phyloP scores from a whole-genome alignment of 2,113 vertebrate genomes.

The Catharus fuscescens region DNA sequence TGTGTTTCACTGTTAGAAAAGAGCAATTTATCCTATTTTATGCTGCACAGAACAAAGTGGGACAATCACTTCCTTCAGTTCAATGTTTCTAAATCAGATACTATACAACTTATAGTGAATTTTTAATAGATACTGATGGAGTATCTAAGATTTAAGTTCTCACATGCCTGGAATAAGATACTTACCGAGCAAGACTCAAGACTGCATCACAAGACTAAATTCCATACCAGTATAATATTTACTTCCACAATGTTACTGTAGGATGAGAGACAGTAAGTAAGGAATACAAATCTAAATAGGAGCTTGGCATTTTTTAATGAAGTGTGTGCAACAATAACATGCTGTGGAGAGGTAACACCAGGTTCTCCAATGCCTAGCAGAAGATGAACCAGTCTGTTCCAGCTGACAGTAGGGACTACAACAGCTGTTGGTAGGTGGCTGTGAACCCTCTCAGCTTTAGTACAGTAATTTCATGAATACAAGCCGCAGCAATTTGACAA shows the following conservation, averaged over 20 bases:
- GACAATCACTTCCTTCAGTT: not conserved
- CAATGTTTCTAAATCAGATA: not conserved
- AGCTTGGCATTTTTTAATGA: not conserved
- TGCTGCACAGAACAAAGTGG: not conserved
- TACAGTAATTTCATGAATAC: too few species aligned
- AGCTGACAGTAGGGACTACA: not conserved
- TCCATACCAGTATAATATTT: not conserved
- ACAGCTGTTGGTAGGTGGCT: not conserved
- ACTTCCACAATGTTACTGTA: not conserved
- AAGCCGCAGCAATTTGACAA: too few species aligned
- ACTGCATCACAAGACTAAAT: not conserved
- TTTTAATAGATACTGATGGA: not conserved
- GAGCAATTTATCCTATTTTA: not conserved
- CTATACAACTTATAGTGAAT: not conserved
- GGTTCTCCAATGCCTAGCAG: not conserved
- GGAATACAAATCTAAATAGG: not conserved
- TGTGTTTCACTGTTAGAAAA: not conserved
- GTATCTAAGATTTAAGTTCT: not conserved
- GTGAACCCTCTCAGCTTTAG: not conserved
- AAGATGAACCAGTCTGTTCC: not conserved
- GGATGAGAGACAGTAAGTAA: rapidly evolving
- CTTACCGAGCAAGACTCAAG: not conserved
- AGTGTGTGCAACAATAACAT: not conserved
- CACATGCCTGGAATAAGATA: not conserved
- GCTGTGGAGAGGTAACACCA: rapidly evolving